Percentiles rank a stretch among this genome's conserved stretches.
phyloP scores from a whole-genome alignment of 2,888 invertebrate genomes.

The Anorthoa munda region DNA sequence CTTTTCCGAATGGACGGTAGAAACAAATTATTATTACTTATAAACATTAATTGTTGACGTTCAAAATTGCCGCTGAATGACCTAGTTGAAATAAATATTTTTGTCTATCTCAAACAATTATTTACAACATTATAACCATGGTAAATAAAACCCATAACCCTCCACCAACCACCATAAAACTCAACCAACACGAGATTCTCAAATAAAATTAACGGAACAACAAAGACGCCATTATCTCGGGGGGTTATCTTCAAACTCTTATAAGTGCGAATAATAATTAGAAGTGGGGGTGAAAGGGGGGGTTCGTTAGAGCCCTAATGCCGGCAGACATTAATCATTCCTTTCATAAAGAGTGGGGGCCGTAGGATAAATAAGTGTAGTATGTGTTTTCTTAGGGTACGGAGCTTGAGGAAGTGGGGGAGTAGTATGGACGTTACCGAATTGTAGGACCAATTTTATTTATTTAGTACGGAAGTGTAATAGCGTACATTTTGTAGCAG shows the following conservation, averaged over 20 bases:
- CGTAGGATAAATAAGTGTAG: conserved; percentile 91
- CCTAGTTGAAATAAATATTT: no score
- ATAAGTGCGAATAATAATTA: conserved; percentile 90
- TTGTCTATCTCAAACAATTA: neutral
- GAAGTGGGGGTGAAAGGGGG: conserved; percentile 73
- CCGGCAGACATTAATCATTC: conserved; percentile 91
- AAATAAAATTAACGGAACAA: conserved; percentile 68
- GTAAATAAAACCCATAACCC: conserved; percentile 5
- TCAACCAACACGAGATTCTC: conserved; percentile 26
- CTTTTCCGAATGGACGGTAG: no score
- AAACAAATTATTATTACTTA: no score
- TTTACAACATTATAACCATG: neutral
- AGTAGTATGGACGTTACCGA: conserved; percentile 73
- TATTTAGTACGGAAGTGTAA: neutral
- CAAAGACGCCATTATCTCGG: conserved; percentile 68
- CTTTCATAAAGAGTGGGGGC: conserved; percentile 91
- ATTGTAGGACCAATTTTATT: neutral
- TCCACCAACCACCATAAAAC: conserved; percentile 21
- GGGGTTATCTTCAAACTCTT: conserved; percentile 85
- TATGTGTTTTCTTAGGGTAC: conserved; percentile 91
- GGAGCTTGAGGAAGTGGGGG: conserved; percentile 82
- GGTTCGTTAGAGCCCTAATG: conserved; percentile 90
- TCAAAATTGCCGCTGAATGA: no score
- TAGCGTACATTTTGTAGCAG: no score
- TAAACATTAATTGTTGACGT: no score